Evolutionary conservation across 2,888 invertebrate species (phyloP).

Genomic region (Hypselothyrea guttata): DNA sequence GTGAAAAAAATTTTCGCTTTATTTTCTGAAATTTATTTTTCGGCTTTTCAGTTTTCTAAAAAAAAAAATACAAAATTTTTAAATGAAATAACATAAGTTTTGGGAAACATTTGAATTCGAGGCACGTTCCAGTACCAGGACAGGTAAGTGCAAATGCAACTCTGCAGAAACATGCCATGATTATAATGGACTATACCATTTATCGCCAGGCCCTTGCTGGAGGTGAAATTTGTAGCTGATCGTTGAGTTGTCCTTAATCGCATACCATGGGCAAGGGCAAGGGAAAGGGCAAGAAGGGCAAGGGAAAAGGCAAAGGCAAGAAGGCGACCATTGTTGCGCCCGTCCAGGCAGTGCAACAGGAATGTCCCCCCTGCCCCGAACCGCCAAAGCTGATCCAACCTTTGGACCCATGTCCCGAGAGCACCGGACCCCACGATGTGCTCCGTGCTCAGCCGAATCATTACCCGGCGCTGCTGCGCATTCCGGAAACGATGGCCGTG

Average conservation of each 20-base stretch:
- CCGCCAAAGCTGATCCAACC: slow-evolving; percentile 57
- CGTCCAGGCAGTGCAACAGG: slow-evolving; percentile 12
- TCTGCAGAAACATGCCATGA: no score
- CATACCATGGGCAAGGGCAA: no score
- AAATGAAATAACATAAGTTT: neutral
- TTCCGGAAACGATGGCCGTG: slow-evolving; percentile 69
- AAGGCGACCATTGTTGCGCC: slow-evolving; percentile 18
- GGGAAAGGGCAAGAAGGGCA: slow-evolving; percentile 54
- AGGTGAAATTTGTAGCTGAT: neutral
- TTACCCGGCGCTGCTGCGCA: slow-evolving; percentile 75
- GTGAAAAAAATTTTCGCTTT: slow-evolving; percentile 23
- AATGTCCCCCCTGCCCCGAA: slow-evolving; percentile 59
- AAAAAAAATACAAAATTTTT: neutral
- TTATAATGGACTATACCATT: no score
- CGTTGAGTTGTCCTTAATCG: neutral
- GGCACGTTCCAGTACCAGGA: slow-evolving; percentile 10
- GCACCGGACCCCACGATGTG: slow-evolving; percentile 60
- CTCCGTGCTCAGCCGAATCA: slow-evolving; percentile 69
- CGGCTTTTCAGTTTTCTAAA: slow-evolving; percentile 12
- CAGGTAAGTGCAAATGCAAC: slow-evolving; percentile 23
- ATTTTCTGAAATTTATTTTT: slow-evolving; percentile 19
- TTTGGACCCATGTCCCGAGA: slow-evolving; percentile 60
- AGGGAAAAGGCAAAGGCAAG: slow-evolving; percentile 19
- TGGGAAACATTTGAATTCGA: slow-evolving; percentile 3
- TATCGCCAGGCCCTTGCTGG: neutral